A percentile compares a stretch with the other conserved stretches of the same genome.
Evolutionary conservation across 1,140 invertebrate species (phyloP).

Genomic region (Eriosoma lanigerum): DNA sequence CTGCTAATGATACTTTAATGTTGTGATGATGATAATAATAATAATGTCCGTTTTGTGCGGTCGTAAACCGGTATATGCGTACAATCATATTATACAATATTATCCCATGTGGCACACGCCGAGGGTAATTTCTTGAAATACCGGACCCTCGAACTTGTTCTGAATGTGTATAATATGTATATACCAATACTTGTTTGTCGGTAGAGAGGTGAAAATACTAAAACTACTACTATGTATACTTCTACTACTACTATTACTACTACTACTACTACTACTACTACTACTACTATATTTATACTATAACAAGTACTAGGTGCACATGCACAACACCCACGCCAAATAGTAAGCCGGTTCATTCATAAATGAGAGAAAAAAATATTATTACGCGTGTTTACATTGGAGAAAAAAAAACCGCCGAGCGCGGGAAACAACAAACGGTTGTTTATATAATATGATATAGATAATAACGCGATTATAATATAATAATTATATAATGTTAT

Average conservation of each 20-base stretch:
- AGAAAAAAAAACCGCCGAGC: no score
- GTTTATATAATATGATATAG: background rate
- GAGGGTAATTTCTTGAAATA: constrained; percentile 51
- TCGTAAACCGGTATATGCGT: constrained; percentile 33
- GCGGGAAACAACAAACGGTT: background rate
- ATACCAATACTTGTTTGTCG: constrained; percentile 4
- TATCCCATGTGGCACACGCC: constrained; percentile 21
- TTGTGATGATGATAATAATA: background rate
- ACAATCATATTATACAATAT: background rate
- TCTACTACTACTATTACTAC: constrained; percentile 22
- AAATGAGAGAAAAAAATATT: background rate
- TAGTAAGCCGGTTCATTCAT: constrained; percentile 46
- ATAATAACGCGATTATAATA: background rate
- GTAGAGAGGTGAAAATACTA: constrained; percentile 47
- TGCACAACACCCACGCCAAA: constrained; percentile 41
- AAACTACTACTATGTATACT: constrained; percentile 2
- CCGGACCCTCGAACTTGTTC: constrained; percentile 48
- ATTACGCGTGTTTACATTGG: background rate
- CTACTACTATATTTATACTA: constrained; percentile 10
- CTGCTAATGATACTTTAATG: background rate
- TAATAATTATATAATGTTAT: background rate
- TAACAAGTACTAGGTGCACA: constrained; percentile 35
- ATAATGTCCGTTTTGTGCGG: background rate
- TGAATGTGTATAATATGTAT: background rate
- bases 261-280: constrained; percentile 2